Percentiles rank a stretch among this genome's conserved stretches.
phyloP scores from a whole-genome alignment of 2,113 vertebrate species.

The Stigmatopora argus region DNA sequence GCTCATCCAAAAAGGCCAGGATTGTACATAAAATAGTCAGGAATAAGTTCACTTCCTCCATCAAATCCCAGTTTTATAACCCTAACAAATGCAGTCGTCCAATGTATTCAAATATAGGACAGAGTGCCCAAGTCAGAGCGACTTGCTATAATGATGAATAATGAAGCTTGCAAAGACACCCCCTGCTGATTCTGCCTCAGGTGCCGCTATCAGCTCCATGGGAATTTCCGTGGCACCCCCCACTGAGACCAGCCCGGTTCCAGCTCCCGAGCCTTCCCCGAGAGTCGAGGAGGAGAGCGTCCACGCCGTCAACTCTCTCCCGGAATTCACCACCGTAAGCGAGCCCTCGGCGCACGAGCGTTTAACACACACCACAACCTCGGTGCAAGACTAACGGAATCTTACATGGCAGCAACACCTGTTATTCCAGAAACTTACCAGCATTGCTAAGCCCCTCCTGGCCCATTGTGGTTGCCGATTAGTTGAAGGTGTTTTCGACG shows the following conservation, averaged over 20 bases:
- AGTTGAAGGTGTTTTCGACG: conserved; percentile 56
- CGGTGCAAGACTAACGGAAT: conserved; percentile 10
- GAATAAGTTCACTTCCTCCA: not conserved
- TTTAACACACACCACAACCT: conserved; percentile 1
- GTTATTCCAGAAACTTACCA: conserved; percentile 3
- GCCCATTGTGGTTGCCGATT: conserved; percentile 48
- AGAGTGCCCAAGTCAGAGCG: not conserved
- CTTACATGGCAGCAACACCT: conserved; percentile 9
- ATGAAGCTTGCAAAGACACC: conserved; percentile 37
- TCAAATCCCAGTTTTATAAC: not conserved
- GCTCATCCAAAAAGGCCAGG: not conserved
- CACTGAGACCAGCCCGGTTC: conserved; percentile 55
- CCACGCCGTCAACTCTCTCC: conserved; percentile 58
- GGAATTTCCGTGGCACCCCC: conserved; percentile 54
- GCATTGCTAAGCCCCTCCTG: conserved; percentile 1
- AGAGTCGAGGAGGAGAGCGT: conserved; percentile 52
- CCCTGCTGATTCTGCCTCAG: conserved; percentile 55
- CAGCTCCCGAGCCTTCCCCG: conserved; percentile 54
- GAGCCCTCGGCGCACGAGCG: conserved; percentile 7
- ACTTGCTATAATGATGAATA: conserved; percentile 28
- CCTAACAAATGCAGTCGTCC: not conserved
- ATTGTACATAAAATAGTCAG: not conserved
- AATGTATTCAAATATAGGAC: not conserved
- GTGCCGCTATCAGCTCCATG: conserved; percentile 69
- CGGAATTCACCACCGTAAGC: conserved; percentile 63